Evolutionary conservation across 2,888 invertebrate genomes (phyloP), one percentile per base, ranked within the genome.

Genomic region (Aproaerema taeniolella): DNA sequence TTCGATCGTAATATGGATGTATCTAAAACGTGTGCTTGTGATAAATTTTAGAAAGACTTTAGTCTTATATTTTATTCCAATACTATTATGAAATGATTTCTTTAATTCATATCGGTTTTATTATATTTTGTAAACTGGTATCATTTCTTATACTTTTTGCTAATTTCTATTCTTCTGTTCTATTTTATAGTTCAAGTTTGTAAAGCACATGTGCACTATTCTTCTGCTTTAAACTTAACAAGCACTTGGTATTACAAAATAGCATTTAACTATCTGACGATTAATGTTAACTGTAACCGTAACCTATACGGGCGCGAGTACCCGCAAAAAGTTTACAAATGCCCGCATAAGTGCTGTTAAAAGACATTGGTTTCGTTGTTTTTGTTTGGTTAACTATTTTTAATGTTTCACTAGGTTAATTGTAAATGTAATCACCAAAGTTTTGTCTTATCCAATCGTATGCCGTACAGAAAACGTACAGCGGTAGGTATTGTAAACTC

Each of bases 341-440:
- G 6, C 2, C 52, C 43, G 42, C 53, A 53, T 55, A 55, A 59
- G 53, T 59, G 53, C 51, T 67, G 59, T 58, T 63, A 78, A 81
- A 82, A 82, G 77, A 82, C 80, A 76, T 68, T 64, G 59, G 55
- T 72, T 70, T 71, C 59, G 60, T 77, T 74, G 55, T 71, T 68
- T 67, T 71, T 66, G 58, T 72, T 77, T 64, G 68, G 74, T 81
- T 77, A 72, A 71, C 68, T 78, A 73, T 69, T 79, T 81, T 54
- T 82, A 76, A 66, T 72, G 56, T 61, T 63, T 51, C 46, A 62
- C 65, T 79, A 76, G 71, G 67, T 74, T 78, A 71, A 71, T 35
- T 68, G 54, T 64, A 34, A 61, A 51, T 59, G 49, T 67, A 63
- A 64, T 67, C 69, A 70, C 81, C 82, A 83, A 83, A 82, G 82